phyloP scores from a whole-genome alignment of 2,797 vertebrate species.

The Myiotriccus ornatus region DNA sequence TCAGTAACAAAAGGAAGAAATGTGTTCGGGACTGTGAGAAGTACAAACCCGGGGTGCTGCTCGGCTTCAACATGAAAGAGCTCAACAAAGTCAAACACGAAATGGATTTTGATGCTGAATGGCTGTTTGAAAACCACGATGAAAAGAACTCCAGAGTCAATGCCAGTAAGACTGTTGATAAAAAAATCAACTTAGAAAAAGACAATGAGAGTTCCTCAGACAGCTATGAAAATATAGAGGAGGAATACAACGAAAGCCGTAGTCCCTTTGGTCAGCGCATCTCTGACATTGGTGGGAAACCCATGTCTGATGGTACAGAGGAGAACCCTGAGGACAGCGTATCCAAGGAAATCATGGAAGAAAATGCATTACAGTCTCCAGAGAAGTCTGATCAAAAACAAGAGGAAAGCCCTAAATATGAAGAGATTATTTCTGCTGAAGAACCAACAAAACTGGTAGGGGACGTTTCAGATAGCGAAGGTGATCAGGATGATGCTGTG shows the following conservation, averaged over 20 bases:
- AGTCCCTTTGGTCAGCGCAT: constrained; percentile 68
- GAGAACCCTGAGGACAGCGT: constrained; percentile 64
- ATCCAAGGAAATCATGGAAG: constrained; percentile 65
- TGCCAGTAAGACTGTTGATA: constrained; percentile 86
- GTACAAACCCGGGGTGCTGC: constrained; percentile 83
- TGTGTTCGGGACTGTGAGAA: constrained; percentile 88
- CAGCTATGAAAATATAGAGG: constrained; percentile 75
- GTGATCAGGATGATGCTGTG: constrained; percentile 72
- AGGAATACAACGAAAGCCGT: constrained; percentile 72
- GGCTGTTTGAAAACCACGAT: constrained; percentile 77
- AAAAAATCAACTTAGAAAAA: constrained; percentile 82
- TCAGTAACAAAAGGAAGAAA: constrained; percentile 89
- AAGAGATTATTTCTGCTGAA: constrained; percentile 67
- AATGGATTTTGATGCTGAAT: constrained; percentile 82
- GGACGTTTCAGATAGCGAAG: constrained; percentile 78
- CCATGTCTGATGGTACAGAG: constrained; percentile 2
- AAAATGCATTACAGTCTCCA: constrained; percentile 38
- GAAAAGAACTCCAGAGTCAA: constrained; percentile 86
- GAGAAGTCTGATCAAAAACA: constrained; percentile 64
- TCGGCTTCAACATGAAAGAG: constrained; percentile 95
- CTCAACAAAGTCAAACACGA: constrained; percentile 86
- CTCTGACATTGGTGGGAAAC: constrained; percentile 65
- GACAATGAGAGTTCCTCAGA: constrained; percentile 85
- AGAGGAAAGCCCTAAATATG: constrained; percentile 63
- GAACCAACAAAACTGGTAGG: constrained; percentile 69